These are phyloP conservation scores for Drosophila pegasa DNA, from an alignment of 2,888 invertebrate species.

Conservation along the genomic window DNA sequence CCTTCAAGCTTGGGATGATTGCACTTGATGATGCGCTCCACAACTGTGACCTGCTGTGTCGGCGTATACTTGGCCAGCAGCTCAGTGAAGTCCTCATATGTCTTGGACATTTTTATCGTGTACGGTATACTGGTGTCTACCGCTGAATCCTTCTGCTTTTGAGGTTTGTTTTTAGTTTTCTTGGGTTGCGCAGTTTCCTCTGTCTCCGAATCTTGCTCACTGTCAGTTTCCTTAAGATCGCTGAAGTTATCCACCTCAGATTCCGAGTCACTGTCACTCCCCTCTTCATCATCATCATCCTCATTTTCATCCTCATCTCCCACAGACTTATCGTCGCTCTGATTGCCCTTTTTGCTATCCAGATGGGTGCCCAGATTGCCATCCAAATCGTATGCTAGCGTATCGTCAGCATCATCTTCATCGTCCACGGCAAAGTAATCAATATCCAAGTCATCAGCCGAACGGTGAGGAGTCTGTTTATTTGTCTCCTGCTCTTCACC, in stretches of 20 bases:
- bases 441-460: conserved; percentile 95
- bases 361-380: conserved; percentile 73
- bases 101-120: conserved; percentile 87
- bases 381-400: conserved; percentile 82
- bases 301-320: conserved; percentile 56
- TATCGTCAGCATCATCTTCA: conserved; percentile 73
- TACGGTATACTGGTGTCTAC: conserved; percentile 85
- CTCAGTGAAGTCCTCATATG: conserved; percentile 88
- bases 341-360: conserved; percentile 39
- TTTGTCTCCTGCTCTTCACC: conserved; percentile 83
- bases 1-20: conserved; percentile 93
- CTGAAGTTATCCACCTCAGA: conserved; percentile 83
- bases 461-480: conserved; percentile 87
- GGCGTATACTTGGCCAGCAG: conserved; percentile 87
- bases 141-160: conserved; percentile 4
- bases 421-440: conserved; percentile 88
- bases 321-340: conserved; percentile 46
- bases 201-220: conserved; percentile 85
- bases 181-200: conserved; percentile 29
- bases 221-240: conserved; percentile 80
- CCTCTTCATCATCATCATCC: conserved; percentile 71
- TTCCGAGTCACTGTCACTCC: conserved; percentile 77
- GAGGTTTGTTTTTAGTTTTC: conserved; percentile 14
- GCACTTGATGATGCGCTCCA: conserved; percentile 94
- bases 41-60: conserved; percentile 88